Percentiles rank a stretch among this genome's conserved stretches.
Evolutionary conservation across 1,140 invertebrate species (phyloP).

Genomic region (Zeugodacus cucurbitae): DNA sequence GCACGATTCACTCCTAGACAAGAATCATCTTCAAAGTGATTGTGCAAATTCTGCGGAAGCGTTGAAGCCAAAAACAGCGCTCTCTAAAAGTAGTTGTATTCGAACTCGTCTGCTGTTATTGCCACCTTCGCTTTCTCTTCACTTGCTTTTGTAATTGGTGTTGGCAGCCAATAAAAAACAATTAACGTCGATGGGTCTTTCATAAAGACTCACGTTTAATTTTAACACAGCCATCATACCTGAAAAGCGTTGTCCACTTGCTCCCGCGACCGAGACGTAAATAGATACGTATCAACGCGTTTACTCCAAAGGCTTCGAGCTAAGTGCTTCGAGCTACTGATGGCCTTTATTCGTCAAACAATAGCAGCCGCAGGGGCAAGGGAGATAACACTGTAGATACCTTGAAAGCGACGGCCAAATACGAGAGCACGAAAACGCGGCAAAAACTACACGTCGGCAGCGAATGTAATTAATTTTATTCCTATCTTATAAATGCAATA

Average conservation of each 20-base stretch:
- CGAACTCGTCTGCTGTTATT: no score
- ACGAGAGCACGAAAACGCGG: neutral
- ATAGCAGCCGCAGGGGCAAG: neutral
- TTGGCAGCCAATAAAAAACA: neutral
- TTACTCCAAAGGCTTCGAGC: neutral
- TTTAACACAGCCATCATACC: neutral
- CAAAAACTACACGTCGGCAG: slow-evolving; percentile 2
- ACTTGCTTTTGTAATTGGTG: neutral
- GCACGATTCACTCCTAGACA: no score
- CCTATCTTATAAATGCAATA: slow-evolving; percentile 23
- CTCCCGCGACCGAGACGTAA: neutral
- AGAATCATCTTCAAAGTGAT: no score
- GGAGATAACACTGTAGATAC: neutral
- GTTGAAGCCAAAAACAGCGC: no score
- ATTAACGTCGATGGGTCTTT: neutral
- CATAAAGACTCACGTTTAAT: neutral
- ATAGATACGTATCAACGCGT: neutral
- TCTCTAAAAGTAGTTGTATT: no score
- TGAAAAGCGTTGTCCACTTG: neutral
- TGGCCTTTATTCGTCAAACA: neutral
- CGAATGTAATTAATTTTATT: slow-evolving; percentile 34
- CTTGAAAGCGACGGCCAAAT: neutral
- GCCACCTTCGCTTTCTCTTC: neutral
- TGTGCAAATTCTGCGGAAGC: no score
- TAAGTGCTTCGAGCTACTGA: neutral